Evolutionary conservation across 2,113 vertebrate genomes (phyloP), one percentile per base, ranked within the genome.

Genomic region (Potamarius usumacintae): DNA sequence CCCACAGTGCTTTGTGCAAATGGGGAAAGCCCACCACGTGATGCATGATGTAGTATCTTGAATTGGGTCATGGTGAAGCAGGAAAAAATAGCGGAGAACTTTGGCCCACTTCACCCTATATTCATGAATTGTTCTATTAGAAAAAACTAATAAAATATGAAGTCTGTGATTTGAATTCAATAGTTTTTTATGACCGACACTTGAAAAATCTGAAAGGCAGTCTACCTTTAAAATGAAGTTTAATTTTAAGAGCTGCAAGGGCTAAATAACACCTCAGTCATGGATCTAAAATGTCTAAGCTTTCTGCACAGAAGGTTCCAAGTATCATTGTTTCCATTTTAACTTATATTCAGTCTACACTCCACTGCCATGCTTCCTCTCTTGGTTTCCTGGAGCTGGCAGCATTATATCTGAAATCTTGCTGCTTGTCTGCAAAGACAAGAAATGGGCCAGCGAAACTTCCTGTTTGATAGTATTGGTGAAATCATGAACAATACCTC

Each of bases 401-500:
- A 27, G 67, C 17, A 71, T 34, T 71, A 34, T 71, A 71, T 71
- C 30, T 71, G 14, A 30, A 34, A 34, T 30, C 27, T 34, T 34
- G 14, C 69, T 34, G 67, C 27, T 34, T 34, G 34, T 72, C 34
- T 74, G 18, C 34, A 74, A 74, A 42, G 30, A 48, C 30, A 57
- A 48, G 48, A 74, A 48, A 42, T 2, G 5, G 4, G 4, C 69
- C 69, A 34, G 30, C 4, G 18, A 5, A n/a, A 50, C 72, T 74
- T 74, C 74, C 42, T n/a, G 12, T 77, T 12, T 52, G 48, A 52
- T n/a, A 77, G 74, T 22, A 53, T 25, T 52, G 20, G 74, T 7
- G 74, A 52, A n/a, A 76, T 76, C 72, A 8, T 76, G 42, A 76
- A 74, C 71, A 77, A 77, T 77, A 72, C 72, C 42, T 76, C 42